Base-by-base conservation (phyloP, 2,113 vertebrate species). In the Nematolebias whitei region DNA sequence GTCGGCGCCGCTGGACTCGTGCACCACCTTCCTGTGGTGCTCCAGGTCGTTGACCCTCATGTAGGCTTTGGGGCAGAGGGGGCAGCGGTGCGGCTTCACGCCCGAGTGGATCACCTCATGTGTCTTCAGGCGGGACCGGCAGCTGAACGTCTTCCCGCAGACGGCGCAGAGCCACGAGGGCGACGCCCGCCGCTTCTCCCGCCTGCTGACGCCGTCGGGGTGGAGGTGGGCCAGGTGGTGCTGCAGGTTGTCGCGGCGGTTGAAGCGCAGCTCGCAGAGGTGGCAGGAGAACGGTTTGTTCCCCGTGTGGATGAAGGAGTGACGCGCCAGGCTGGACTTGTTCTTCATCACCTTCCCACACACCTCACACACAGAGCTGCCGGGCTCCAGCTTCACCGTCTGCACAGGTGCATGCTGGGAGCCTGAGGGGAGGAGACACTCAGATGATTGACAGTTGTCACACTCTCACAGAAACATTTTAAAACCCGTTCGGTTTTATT, bases 271-370 rank as follows among this genome's bases (percentile, higher is more conserved):
- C 0, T 83, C 63, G 1, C 86, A 88, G 18, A 87, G 71, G 39
- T 76, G 81, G 59, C 88, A 90, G 68, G 73, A 66, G 18, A 77
- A 85, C 0, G 88, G 88, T 49, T 86, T 86, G 68, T 71, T 63
- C 2, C 88, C 88, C 3, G 83, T 87, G 83, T 90, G 88, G 78
- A 90, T 88, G 66, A 90, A 87, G 14, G 85, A 82, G 63, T 90
- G 88, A 0, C 88, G 83, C 0, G 81, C 78, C 55, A 90, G 78
- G 22, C 88, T 90, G 0, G 88, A 80, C 50, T 85, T 87, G 26
- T 74, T 87, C 76, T 88, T 88, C 82, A 90, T 86, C 63, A 88
- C 88, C 66, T 90, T 88, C 0, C 88, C 88, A 0, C 88, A 90
- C 0, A 88, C 70, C 12, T 88, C 83, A 0, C 88, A 90, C 65